Evolutionary conservation across 2,113 vertebrate species (phyloP).

Genomic region (Scolopax mira): DNA sequence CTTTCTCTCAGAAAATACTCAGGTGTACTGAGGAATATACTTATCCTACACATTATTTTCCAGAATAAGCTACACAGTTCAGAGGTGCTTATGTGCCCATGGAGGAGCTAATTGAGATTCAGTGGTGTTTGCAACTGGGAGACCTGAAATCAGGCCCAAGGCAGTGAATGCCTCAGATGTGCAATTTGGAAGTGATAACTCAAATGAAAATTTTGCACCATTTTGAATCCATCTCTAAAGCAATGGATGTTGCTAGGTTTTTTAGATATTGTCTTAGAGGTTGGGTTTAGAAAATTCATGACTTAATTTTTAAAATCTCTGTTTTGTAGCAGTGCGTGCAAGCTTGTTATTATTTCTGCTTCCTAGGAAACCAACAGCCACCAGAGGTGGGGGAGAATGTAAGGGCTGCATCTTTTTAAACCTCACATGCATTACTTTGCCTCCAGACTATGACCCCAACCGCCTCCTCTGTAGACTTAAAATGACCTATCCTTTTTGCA

Average conservation of each 20-base stretch:
- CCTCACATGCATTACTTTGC: background rate
- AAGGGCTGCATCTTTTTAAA: background rate
- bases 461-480: background rate
- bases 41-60: fast-evolving
- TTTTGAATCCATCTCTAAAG: background rate
- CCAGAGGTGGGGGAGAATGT: background rate
- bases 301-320: background rate
- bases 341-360: background rate
- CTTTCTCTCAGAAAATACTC: background rate
- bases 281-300: background rate
- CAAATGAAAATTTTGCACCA: background rate
- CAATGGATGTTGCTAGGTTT: background rate
- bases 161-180: background rate
- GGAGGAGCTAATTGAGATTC: background rate
- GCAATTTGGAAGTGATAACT: background rate
- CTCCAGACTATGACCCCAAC: background rate
- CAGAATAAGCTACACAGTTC: background rate
- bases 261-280: background rate
- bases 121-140: background rate
- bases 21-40: background rate
- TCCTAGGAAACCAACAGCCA: background rate
- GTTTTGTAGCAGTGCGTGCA: background rate
- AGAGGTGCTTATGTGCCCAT: background rate
- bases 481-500: background rate
- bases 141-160: background rate